Conservation (phyloP, 2,888 invertebrate genomes). For the Petrolisthes manimaculis region DNA sequence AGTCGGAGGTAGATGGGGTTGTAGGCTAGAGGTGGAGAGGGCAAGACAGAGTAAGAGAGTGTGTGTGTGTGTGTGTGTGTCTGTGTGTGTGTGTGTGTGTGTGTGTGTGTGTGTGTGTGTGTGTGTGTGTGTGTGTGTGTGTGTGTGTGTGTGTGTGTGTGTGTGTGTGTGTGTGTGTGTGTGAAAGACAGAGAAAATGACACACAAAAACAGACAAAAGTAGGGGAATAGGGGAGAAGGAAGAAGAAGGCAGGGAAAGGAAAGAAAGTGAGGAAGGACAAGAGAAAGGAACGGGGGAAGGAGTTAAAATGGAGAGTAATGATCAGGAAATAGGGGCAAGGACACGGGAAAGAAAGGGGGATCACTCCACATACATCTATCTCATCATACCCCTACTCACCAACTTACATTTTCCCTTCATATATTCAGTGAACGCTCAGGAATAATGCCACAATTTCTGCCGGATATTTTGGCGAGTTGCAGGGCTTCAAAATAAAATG, state of each 20-base stretch:
- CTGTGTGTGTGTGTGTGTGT: background rate
- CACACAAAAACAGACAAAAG: too few species aligned
- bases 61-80: constrained; percentile 1
- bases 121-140: background rate
- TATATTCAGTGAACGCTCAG: too few species aligned
- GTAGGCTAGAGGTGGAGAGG: background rate
- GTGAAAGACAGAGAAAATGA: background rate
- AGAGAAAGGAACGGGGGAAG: background rate
- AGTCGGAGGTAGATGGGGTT: background rate
- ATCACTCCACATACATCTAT: too few species aligned
- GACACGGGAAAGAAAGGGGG: too few species aligned
- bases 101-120: background rate
- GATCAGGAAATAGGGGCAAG: too few species aligned
- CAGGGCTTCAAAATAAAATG: too few species aligned
- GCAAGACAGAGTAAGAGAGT: background rate
- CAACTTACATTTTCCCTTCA: too few species aligned
- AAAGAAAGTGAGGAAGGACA: background rate
- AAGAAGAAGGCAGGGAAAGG: background rate
- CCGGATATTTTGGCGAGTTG: too few species aligned
- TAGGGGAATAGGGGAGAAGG: background rate
- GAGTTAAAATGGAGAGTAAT: too few species aligned
- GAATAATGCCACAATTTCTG: too few species aligned
- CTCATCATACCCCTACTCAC: too few species aligned
- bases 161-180: constrained; percentile 1
- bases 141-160: constrained; percentile 1